phyloP scores from a whole-genome alignment of 2,113 vertebrate species.

The Xiphias gladius region DNA sequence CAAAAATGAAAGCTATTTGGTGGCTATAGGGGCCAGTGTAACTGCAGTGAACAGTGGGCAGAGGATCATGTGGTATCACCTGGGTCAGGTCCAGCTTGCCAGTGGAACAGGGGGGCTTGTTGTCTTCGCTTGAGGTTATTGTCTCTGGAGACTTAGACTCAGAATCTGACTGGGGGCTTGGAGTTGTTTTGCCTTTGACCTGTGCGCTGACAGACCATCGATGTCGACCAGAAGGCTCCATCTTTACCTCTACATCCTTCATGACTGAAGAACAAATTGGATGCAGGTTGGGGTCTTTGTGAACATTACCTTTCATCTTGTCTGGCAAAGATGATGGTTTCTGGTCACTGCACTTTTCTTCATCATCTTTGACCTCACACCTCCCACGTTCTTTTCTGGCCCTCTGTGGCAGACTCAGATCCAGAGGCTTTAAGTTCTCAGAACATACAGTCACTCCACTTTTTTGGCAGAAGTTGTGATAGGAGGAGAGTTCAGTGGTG shows the following conservation, averaged over 20 bases:
- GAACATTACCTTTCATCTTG: background rate
- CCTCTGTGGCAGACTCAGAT: constrained; percentile 80
- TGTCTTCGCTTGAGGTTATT: constrained; percentile 73
- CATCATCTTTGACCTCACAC: background rate
- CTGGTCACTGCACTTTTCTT: background rate
- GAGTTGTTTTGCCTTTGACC: background rate
- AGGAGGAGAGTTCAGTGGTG: constrained; percentile 66
- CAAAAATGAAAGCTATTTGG: background rate
- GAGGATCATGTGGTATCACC: constrained; percentile 32
- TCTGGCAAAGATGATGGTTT: background rate
- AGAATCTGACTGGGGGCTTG: constrained; percentile 16
- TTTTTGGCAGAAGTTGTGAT: constrained; percentile 64
- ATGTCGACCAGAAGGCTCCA: background rate
- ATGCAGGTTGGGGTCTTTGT: background rate
- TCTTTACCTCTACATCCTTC: background rate
- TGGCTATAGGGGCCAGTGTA: background rate
- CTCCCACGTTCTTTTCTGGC: constrained; percentile 26
- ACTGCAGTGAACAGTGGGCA: background rate
- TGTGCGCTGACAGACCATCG: background rate
- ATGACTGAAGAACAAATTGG: background rate
- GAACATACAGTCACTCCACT: background rate
- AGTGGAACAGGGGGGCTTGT: constrained; percentile 35
- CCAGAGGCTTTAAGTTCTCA: constrained; percentile 60
- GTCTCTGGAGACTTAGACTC: constrained; percentile 61
- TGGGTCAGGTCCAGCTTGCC: constrained; percentile 71